A percentile compares a stretch with the other conserved stretches of the same genome.
Evolutionary conservation across 2,888 invertebrate genomes (phyloP).

Genomic region (Timema podura): DNA sequence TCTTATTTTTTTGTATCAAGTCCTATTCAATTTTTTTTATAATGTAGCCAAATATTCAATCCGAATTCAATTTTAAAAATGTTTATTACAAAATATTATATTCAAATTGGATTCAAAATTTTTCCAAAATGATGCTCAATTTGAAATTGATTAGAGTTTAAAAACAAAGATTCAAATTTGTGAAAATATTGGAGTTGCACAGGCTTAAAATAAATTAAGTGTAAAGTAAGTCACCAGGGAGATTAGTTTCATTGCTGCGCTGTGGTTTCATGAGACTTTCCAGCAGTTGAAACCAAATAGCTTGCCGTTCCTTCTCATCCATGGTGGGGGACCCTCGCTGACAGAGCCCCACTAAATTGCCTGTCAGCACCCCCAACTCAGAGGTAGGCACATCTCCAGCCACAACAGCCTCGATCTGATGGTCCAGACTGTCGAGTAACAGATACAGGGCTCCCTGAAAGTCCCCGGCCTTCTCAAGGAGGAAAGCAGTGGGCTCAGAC

Average conservation of each 20-base stretch:
- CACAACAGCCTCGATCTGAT: constrained; percentile 13
- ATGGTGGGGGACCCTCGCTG: constrained; percentile 47
- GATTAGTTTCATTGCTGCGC: constrained; percentile 2
- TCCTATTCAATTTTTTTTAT: too few relatives aligned
- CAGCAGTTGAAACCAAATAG: constrained; percentile 29
- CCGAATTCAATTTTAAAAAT: too few relatives aligned
- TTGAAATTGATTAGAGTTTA: too few relatives aligned
- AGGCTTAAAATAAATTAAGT: neutral
- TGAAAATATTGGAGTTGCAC: neutral
- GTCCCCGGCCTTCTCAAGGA: constrained; percentile 72
- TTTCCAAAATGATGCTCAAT: too few relatives aligned
- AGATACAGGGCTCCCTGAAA: constrained; percentile 63
- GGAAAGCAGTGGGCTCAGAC: constrained; percentile 63
- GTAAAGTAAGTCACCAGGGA: too few relatives aligned
- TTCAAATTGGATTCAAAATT: too few relatives aligned
- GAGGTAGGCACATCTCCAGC: neutral
- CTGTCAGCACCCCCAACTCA: constrained; percentile 14
- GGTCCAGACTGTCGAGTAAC: constrained; percentile 36
- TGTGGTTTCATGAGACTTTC: constrained; percentile 27
- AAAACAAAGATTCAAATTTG: too few relatives aligned
- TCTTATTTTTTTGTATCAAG: too few relatives aligned
- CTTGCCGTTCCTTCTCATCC: constrained; percentile 36
- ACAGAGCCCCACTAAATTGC: constrained; percentile 44
- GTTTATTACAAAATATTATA: too few relatives aligned
- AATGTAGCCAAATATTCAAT: too few relatives aligned